phyloP scores from a whole-genome alignment of 2,888 invertebrate species.

The Eristalis arbustorum region DNA sequence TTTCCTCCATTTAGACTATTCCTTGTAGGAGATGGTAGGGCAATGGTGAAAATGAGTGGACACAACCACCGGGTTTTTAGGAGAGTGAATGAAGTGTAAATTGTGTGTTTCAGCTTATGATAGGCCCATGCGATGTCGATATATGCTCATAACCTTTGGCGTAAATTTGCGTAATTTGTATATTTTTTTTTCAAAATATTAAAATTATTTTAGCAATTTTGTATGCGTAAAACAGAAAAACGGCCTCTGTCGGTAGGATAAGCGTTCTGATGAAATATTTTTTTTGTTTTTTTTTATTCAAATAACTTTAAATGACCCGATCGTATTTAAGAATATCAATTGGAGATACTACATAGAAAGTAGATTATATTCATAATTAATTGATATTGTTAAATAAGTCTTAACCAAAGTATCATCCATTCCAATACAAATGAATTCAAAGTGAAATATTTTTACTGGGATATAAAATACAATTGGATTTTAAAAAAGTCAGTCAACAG shows the following conservation, averaged over 20 bases:
- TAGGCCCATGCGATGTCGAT: slow-evolving; percentile 40
- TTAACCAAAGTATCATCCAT: slow-evolving; percentile 57
- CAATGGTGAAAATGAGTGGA: not conserved
- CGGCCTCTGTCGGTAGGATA: slow-evolving; percentile 63
- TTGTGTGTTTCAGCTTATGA: not conserved
- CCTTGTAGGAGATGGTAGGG: slow-evolving; percentile 2
- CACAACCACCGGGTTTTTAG: not conserved
- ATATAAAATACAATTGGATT: not conserved
- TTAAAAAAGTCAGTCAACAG: not conserved
- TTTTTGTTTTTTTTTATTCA: slow-evolving; percentile 25
- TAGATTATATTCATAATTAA: not conserved
- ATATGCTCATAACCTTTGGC: slow-evolving; percentile 60
- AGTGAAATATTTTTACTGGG: slow-evolving; percentile 21
- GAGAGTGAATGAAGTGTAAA: slow-evolving; percentile 37
- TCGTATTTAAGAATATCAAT: slow-evolving; percentile 58
- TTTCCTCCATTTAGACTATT: not conserved
- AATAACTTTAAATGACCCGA: slow-evolving; percentile 26
- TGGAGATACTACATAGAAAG: not conserved
- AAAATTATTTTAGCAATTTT: slow-evolving; percentile 41
- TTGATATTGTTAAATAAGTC: slow-evolving; percentile 56
- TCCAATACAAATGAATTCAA: slow-evolving; percentile 57
- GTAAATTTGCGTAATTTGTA: slow-evolving; percentile 64
- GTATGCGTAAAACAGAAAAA: slow-evolving; percentile 46
- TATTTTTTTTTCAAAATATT: slow-evolving; percentile 41
- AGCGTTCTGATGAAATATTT: slow-evolving; percentile 25